Evolutionary conservation across 2,888 invertebrate species (phyloP).

Genomic region (Sinopyrophorus schimmeli): DNA sequence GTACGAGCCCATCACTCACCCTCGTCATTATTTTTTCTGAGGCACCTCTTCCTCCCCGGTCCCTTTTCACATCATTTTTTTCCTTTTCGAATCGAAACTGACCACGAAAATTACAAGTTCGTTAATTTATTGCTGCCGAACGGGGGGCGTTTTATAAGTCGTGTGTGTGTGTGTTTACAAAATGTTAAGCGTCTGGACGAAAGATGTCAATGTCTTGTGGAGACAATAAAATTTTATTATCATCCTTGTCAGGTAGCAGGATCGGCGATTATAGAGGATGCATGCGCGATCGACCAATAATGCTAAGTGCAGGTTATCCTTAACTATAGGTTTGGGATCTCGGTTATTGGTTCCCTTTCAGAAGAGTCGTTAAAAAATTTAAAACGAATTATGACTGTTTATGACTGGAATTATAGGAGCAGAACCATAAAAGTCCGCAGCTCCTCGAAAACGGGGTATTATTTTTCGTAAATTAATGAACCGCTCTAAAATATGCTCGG

Average conservation of each 20-base stretch:
- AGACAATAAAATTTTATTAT: slow-evolving; percentile 12
- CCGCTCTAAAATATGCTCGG: no score
- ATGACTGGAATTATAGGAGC: slow-evolving; percentile 34
- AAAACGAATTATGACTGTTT: slow-evolving; percentile 34
- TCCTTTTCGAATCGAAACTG: no score
- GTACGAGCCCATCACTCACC: slow-evolving; percentile 37
- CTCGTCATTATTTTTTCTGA: slow-evolving; percentile 36
- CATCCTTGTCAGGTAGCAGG: slow-evolving; percentile 20
- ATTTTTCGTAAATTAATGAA: no score
- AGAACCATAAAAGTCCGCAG: no score
- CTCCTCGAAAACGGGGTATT: no score
- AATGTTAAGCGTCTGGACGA: no score
- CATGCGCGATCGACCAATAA: slow-evolving; percentile 26
- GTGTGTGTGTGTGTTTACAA: no score
- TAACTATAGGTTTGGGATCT: slow-evolving; percentile 35
- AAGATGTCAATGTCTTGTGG: neutral
- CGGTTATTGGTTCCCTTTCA: slow-evolving; percentile 34
- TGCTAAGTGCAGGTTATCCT: slow-evolving; percentile 31
- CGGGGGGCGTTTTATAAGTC: no score
- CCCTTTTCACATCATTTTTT: neutral
- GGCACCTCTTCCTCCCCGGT: neutral
- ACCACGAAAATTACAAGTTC: no score
- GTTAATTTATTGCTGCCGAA: no score
- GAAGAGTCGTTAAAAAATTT: slow-evolving; percentile 35
- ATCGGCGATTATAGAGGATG: slow-evolving; percentile 21